Base-by-base conservation (phyloP, 2,888 invertebrate genomes). In the Dynastes maya region DNA sequence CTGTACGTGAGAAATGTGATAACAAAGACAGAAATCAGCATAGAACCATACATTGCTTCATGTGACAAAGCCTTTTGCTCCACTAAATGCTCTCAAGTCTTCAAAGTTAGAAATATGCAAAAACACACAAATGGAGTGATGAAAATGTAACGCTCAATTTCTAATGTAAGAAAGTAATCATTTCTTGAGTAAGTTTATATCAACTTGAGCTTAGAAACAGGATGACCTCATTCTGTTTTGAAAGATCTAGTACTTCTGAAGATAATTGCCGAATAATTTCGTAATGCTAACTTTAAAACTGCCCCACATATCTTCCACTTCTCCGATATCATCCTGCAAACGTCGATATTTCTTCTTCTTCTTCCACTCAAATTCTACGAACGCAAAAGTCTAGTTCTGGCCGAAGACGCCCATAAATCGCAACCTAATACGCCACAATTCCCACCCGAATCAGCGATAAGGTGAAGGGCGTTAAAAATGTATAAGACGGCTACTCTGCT, bases 381-480 rank as follows among this genome's bases (percentile, higher is more conserved):
- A 63, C 55, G 16, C 22, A 9, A 29, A n/a, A 32, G 63, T 32
- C 63, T 29, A 63, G 63, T 29, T 63, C 6, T 29, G 29, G 32
- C 32, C 27, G 63, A 63, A 63, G 13, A 29, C 32, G 45, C 45
- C 72, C 27, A 77, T 77, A 77, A 77, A 77, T 77, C 58, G 67
- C 61, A 53, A 61, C 9, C 77, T 77, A 68, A 68, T 67, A 77
- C 77, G 77, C 77, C 77, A 61, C 68, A 58, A 68, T 68, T 77
- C 58, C 55, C 27, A 65, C 29, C 77, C 68, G 77, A 67, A 77
- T 58, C 68, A 68, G 68, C 68, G 77, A 68, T 67, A 68, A 58
- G 77, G 13, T 58, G 68, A 45, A 45, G 5, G 22, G 55, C 77
- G 77, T 77, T 77, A 77, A 77, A 77, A 68, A 77, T 77, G 68